phyloP scores from a whole-genome alignment of 2,888 invertebrate species.

The Biston stratarius region DNA sequence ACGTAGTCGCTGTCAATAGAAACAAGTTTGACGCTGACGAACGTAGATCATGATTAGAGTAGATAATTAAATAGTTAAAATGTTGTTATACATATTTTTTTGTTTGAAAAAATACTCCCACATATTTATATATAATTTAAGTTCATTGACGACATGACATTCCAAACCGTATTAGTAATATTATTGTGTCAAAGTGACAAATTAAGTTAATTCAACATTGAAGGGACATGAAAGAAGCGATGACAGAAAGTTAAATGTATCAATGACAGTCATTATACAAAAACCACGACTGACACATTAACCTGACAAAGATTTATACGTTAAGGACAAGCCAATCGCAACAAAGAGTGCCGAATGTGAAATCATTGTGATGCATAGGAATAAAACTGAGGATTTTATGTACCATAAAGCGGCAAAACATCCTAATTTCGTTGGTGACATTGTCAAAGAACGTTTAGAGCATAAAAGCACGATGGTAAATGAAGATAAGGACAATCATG shows the following conservation, averaged over 20 bases:
- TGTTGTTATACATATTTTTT: conserved; percentile 15
- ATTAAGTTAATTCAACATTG: conserved; percentile 20
- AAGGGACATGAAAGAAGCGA: conserved; percentile 33
- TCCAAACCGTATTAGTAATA: conserved; percentile 1
- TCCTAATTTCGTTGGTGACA: conserved; percentile 64
- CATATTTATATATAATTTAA: conserved; percentile 7
- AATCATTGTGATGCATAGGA: conserved; percentile 28
- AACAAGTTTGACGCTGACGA: conserved; percentile 13
- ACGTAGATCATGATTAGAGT: conserved; percentile 10
- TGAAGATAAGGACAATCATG: conserved; percentile 73
- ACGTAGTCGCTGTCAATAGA: conserved; percentile 2
- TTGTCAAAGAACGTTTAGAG: conserved; percentile 59
- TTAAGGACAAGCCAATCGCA: conserved; percentile 40
- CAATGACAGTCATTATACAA: conserved; percentile 43
- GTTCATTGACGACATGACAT: conserved; percentile 3
- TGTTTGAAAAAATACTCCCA: not conserved
- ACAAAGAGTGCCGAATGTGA: conserved; percentile 30
- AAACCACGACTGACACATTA: conserved; percentile 46
- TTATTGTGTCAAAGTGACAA: conserved; percentile 5
- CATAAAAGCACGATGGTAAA: conserved; percentile 66
- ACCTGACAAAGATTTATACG: conserved; percentile 42
- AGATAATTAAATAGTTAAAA: conserved; percentile 14
- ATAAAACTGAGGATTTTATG: conserved; percentile 37
- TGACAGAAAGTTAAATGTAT: conserved; percentile 42
- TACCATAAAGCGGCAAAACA: conserved; percentile 41